Base-by-base conservation (phyloP, 2,113 vertebrate genomes). In the Pedetes capensis region DNA sequence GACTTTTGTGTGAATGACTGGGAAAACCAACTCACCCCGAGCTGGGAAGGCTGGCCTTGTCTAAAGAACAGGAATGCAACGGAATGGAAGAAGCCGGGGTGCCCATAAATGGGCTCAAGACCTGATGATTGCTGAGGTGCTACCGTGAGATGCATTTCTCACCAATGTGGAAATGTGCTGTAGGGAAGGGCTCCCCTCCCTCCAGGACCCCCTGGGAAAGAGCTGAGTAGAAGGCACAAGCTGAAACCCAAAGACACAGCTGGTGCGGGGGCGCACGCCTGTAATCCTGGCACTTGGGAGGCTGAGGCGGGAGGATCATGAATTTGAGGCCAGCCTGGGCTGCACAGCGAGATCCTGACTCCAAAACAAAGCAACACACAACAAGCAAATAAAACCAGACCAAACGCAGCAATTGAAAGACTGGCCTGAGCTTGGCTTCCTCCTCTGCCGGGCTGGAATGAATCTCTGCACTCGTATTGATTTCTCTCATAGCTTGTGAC, bases 151-250 rank as follows among this genome's bases (percentile, higher is more conserved):
- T 0, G 27, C 29, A 1, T 5, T 32, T 25, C 81, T 42, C n/a
- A 32, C 7, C 37, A 18, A 22, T n/a, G 34, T 5, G 17, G 63
- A 39, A 25, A 22, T 18, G 6, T 39, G 34, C 2, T 0, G 0
- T 1, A 4, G 22, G 75, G 47, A 66, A 18, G 9, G 34, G 2
- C 6, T 4, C 18, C 8, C 16, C 47, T 51, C 47, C 34, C 27
- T 8, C 47, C 39, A 74, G 47, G 37, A 39, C 29, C 25, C 39
- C 17, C 18, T 37, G 13, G 63, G 13, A n/a, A 32, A 9, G 7
- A 22, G 42, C 37, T 7, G 27, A 13, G 25, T 44, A 29, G 74
- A 78, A 47, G 13, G 39, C 42, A 23, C 23, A n/a, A 11, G 9
- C 57, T 53, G 74, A 57, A 69, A 42, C 37, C 53, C 47, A 4